Conservation (phyloP, 1,140 invertebrate genomes). For the Dendroctonus valens region DNA sequence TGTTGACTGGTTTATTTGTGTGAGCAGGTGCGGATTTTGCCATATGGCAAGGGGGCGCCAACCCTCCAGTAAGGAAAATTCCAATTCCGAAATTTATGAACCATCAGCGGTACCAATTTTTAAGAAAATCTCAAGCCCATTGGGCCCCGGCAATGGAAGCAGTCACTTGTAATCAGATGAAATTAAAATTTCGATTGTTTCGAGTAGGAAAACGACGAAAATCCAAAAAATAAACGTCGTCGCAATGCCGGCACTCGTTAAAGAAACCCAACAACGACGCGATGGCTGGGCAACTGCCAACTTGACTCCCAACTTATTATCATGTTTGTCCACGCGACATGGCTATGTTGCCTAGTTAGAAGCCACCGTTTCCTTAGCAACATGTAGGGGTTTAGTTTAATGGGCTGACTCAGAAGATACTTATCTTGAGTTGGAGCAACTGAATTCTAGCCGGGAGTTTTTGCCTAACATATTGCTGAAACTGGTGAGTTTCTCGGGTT, state of each 20-base stretch:
- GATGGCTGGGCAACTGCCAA: conserved; percentile 23
- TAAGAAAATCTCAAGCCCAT: background rate
- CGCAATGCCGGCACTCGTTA: conserved; percentile 6
- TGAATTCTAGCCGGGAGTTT: too few species aligned
- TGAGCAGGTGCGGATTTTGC: too few species aligned
- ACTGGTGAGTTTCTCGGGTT: too few species aligned
- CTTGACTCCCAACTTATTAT: conserved; percentile 13
- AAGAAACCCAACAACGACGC: conserved; percentile 13
- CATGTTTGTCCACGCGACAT: conserved; percentile 25
- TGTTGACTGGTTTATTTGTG: too few species aligned
- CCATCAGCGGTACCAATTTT: background rate
- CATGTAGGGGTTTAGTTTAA: too few species aligned
- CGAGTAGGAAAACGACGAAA: background rate
- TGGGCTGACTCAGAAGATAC: too few species aligned
- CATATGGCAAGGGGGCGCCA: too few species aligned
- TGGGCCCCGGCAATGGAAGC: background rate
- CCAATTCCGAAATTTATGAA: too few species aligned
- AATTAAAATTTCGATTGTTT: background rate
- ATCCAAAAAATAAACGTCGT: background rate
- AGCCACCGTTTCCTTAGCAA: too few species aligned
- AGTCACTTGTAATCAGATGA: background rate
- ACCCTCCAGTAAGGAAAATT: too few species aligned
- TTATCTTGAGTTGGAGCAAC: too few species aligned
- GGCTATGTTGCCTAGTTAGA: conserved; percentile 16
- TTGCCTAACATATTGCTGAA: too few species aligned